Conservation (phyloP, 1,140 invertebrate genomes). For the Drosophila pectinifera region DNA sequence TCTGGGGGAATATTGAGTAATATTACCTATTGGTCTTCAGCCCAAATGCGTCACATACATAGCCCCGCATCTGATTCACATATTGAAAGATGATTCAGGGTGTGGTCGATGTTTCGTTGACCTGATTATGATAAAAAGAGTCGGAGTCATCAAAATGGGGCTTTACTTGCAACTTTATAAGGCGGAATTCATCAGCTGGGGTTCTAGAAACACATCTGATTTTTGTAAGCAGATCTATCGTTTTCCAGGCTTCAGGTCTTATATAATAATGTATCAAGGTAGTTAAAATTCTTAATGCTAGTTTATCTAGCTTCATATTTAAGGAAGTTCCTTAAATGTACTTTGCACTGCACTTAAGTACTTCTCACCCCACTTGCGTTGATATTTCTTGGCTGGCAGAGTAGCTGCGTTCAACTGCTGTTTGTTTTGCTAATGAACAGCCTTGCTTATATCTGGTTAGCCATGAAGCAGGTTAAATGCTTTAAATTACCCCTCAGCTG, state of each 20-base stretch:
- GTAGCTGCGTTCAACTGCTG: conserved; percentile 20
- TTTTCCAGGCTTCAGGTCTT: too few relatives aligned
- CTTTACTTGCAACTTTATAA: not conserved
- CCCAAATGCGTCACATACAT: conserved; percentile 45
- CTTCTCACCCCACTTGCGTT: conserved; percentile 1
- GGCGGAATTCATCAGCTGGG: not conserved
- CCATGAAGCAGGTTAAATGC: conserved; percentile 65
- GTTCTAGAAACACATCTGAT: too few relatives aligned
- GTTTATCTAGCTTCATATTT: not conserved
- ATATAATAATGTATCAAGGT: not conserved
- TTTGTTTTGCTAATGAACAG: conserved; percentile 56
- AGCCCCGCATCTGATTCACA: conserved; percentile 33
- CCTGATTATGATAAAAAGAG: conserved; percentile 23
- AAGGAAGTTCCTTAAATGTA: not conserved
- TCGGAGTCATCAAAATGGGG: conserved; percentile 25
- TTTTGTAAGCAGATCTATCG: too few relatives aligned
- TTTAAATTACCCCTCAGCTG: conserved; percentile 26
- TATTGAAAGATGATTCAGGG: conserved; percentile 58
- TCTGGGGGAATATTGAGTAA: not conserved
- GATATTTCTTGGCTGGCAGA: conserved; percentile 6
- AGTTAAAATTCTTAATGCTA: not conserved
- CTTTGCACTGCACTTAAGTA: not conserved
- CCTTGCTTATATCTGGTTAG: conserved; percentile 61
- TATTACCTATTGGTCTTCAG: not conserved
- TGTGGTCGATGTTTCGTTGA: conserved; percentile 31